Base-by-base conservation (phyloP, 2,113 vertebrate genomes). In the Cyanocitta stelleri region DNA sequence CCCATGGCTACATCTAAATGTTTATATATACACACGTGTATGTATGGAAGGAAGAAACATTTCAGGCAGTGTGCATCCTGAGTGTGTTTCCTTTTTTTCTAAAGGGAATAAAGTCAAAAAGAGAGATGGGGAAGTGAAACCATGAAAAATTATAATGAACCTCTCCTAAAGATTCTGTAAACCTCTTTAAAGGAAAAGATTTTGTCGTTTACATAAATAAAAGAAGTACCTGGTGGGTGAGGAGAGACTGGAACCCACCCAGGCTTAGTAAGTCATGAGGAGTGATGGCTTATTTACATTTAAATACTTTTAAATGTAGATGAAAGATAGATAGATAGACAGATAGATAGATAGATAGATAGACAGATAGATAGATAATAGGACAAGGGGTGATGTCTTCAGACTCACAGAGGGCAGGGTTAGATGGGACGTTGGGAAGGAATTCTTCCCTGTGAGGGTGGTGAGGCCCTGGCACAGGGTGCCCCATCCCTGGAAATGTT, bases 1-100 rank as follows among this genome's bases (percentile, higher is more conserved):
- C 15, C 30, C 1, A 0, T 11, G 16, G 16, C 33, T 41, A 3
- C 0, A 0, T 10, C 27, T 24, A n/a, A 22, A 43, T 6, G 2
- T 46, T 55, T 30, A 2, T 3, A 4, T 35, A 13, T 3, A 8
- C 1, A 7, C 4, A 8, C 0, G 2, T 33, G 4, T 21, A 4
- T 0, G 0, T 15, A 2, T 3, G 17, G 11, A 14, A 64, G 33
- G 18, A 75, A 48, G 32, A 55, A 80, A 32, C 22, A 21, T 6
- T 26, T 4, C 15, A 39, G 49, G 16, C 33, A 49, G 16, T 0
- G 0, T 17, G 46, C 20, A 17, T 67, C n/a, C 48, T 29, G 13
- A 27, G 4, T 5, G 7, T 44, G 30, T 32, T 58, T 59, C 39
- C 39, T 61, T 82, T 30, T 39, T 58, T 41, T 21, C 30, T 55